Conservation (phyloP, 2,888 invertebrate species). For the Leucania comma region DNA sequence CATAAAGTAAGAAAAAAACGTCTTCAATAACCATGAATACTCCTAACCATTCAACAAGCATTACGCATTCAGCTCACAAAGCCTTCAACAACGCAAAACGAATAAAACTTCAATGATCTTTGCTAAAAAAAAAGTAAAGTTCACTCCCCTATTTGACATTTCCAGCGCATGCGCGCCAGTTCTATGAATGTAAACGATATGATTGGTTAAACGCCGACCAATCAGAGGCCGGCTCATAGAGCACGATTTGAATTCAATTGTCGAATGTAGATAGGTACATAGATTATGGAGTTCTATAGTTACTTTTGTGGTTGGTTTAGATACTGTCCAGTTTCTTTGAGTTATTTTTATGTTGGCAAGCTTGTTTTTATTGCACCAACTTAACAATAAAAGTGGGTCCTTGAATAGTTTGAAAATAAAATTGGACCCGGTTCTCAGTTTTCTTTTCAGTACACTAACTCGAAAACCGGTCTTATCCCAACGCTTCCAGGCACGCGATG, state of each 20-base stretch:
- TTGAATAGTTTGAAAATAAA: no score
- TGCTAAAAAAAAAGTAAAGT: slow-evolving; percentile 51
- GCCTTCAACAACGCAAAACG: slow-evolving; percentile 2
- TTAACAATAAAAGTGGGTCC: neutral
- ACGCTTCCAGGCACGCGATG: no score
- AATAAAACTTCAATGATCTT: slow-evolving; percentile 42
- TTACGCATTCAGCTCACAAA: slow-evolving; percentile 4
- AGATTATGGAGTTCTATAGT: slow-evolving; percentile 59
- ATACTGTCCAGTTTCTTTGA: neutral
- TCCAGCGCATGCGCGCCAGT: slow-evolving; percentile 74
- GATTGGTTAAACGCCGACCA: slow-evolving; percentile 79
- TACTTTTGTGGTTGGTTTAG: slow-evolving; percentile 18
- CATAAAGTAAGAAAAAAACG: no score
- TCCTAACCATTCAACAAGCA: neutral
- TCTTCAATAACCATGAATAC: no score
- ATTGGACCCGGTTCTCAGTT: no score
- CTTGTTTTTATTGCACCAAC: neutral
- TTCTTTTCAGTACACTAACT: no score
- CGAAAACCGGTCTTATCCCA: no score
- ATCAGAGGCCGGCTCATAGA: slow-evolving; percentile 75
- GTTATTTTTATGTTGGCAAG: neutral
- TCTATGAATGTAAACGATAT: slow-evolving; percentile 69
- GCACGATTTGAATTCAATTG: slow-evolving; percentile 79
- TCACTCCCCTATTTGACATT: slow-evolving; percentile 73
- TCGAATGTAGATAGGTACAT: slow-evolving; percentile 72